Base-by-base conservation (phyloP, 1,140 invertebrate species). In the Pollicipes pollicipes region DNA sequence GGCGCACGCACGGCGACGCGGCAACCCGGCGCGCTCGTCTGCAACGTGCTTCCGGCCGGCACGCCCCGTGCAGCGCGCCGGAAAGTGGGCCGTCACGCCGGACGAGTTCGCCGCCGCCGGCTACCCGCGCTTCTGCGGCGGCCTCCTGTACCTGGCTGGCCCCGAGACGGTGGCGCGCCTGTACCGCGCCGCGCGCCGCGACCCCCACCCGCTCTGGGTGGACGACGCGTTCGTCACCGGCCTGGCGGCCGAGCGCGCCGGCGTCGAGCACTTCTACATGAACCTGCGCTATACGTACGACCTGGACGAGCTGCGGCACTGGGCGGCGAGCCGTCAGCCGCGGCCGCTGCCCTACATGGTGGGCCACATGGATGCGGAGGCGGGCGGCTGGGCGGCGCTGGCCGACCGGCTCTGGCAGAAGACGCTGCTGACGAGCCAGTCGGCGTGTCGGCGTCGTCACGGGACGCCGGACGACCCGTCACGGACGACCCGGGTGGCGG, bases 171-270 rank as follows among this genome's bases (percentile, higher is more conserved):
- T 86, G 3, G 37, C 71, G 0, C 73, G 75, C 28, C 73, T 83
- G 30, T 76, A 76, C 37, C 68, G 76, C 1, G 77, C 78, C 8
- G 77, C 79, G 13, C 70, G 74, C 26, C 37, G 35, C 24, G 73
- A 76, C 24, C 74, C 80, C 2, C 77, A 77, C 68, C 78, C 79
- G 72, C 81, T 84, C 72, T 83, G 83, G 83, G 80, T 84, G 45
- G 83, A 84, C 71, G 83, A 84, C 75, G 80, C 83, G 6, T 83
- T 79, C 74, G 77, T 83, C 0, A 83, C 81, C 63, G 83, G 83
- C 21, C 70, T 83, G 29, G 74, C 83, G 26, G 75, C 78, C 16
- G 77, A 77, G 72, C 69, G 76, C 17, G 73, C 77, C 3, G 37
- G 74, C n/a, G 73, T 77, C 21, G 73, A 75, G 37, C 79, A 77